phyloP scores from a whole-genome alignment of 2,888 invertebrate species.

The Ochropleura leucogaster region DNA sequence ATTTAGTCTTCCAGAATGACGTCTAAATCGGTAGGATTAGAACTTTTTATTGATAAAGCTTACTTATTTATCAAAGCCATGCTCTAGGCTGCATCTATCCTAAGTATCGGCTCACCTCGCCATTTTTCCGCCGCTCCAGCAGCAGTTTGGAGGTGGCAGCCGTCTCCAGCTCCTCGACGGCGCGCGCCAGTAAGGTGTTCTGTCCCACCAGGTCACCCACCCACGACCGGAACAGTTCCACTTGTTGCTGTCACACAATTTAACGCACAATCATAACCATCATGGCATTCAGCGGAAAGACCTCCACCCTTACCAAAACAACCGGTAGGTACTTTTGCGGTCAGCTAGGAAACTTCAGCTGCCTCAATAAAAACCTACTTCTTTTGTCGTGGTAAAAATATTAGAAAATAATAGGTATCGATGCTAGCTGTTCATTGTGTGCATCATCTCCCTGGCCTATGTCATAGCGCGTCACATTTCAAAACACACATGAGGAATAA shows the following conservation, averaged over 20 bases:
- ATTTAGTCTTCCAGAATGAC: too few species aligned
- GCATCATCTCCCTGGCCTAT: too few species aligned
- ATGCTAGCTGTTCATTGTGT: background rate
- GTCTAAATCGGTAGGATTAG: too few species aligned
- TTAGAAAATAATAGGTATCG: background rate
- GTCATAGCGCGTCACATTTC: too few species aligned
- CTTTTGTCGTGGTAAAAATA: background rate
- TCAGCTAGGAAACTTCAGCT: background rate
- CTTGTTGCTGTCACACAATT: constrained; percentile 89
- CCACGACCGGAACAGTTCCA: constrained; percentile 92
- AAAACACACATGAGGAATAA: too few species aligned
- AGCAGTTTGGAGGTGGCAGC: constrained; percentile 91
- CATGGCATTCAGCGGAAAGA: background rate
- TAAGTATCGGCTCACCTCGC: constrained; percentile 69
- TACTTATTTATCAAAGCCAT: background rate
- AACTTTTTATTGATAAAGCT: background rate
- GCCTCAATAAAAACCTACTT: background rate
- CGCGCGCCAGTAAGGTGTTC: constrained; percentile 92
- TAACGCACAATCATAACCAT: background rate
- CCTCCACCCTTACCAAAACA: background rate
- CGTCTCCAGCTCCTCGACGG: constrained; percentile 92
- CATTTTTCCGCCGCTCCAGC: constrained; percentile 78
- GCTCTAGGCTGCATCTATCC: background rate
- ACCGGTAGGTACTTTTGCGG: background rate
- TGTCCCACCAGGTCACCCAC: constrained; percentile 92